Conservation (phyloP, 1,140 invertebrate species). For the Bombyx mandarina region DNA sequence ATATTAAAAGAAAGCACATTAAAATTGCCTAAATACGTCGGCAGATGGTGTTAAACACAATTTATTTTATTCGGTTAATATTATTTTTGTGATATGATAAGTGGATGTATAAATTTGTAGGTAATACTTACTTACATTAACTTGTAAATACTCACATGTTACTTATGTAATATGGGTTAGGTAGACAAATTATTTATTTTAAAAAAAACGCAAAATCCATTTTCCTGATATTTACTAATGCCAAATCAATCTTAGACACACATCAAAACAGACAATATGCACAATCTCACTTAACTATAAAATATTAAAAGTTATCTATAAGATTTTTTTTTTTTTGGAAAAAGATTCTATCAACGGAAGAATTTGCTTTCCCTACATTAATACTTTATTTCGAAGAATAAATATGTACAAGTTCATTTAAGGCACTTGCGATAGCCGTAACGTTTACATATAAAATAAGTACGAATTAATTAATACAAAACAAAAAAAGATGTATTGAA, state of each 20-base stretch:
- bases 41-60: too few species aligned
- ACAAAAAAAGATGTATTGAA: conserved; percentile 44
- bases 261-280: conserved; percentile 69
- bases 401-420: conserved; percentile 63
- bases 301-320: conserved; percentile 42
- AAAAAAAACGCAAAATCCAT: conserved; percentile 30
- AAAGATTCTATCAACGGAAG: too few species aligned
- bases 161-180: too few species aligned
- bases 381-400: conserved; percentile 4
- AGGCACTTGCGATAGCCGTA: conserved; percentile 59
- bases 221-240: conserved; percentile 68
- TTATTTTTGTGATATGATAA: too few species aligned
- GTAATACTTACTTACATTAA: too few species aligned
- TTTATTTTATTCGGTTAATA: too few species aligned
- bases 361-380: too few species aligned
- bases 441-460: conserved; percentile 35
- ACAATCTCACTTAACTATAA: conserved; percentile 67
- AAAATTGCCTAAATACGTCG: too few species aligned
- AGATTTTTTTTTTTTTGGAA: conserved; percentile 1
- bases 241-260: conserved; percentile 69
- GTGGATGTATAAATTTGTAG: too few species aligned
- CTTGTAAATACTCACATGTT: too few species aligned
- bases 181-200: too few species aligned
- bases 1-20: too few species aligned
- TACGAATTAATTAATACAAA: conserved; percentile 42